Conservation (phyloP, 1,140 invertebrate genomes). For the Orius laevigatus region DNA sequence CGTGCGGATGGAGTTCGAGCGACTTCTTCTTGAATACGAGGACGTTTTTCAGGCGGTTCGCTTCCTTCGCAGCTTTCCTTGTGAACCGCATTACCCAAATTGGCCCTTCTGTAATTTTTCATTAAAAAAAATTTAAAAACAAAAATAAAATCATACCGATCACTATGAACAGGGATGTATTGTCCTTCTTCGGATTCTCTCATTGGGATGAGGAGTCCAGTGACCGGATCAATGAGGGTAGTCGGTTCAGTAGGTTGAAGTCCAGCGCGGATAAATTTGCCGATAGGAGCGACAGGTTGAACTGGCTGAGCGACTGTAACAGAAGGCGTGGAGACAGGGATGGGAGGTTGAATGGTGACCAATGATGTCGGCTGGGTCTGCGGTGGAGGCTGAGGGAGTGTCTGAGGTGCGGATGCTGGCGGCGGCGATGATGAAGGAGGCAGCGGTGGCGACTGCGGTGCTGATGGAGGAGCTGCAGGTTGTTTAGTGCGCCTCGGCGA, state of each 20-base stretch:
- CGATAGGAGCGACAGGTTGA: slow-evolving; percentile 13
- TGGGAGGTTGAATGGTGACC: background rate
- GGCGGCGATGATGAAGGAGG: background rate
- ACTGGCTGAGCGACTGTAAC: slow-evolving; percentile 8
- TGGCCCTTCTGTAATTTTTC: background rate
- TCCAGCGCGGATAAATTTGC: background rate
- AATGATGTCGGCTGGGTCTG: slow-evolving; percentile 17
- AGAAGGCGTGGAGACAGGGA: slow-evolving; percentile 20
- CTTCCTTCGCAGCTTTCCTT: slow-evolving; percentile 11
- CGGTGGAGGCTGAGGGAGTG: slow-evolving; percentile 9
- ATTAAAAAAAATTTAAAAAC: background rate
- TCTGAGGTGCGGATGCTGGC: slow-evolving; percentile 1
- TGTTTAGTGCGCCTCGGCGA: slow-evolving; percentile 19
- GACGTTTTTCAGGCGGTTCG: slow-evolving; percentile 14
- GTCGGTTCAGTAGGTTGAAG: slow-evolving; percentile 31
- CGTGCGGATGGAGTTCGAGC: slow-evolving; percentile 11
- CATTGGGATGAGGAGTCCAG: slow-evolving; percentile 53
- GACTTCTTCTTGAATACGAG: background rate
- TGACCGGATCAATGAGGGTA: slow-evolving; percentile 56
- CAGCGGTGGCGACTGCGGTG: slow-evolving; percentile 14
- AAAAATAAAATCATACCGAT: slow-evolving; percentile 14
- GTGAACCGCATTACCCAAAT: background rate
- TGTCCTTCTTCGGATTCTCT: slow-evolving; percentile 53
- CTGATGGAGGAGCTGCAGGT: slow-evolving; percentile 28
- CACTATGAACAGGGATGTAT: slow-evolving; percentile 41